These are phyloP conservation scores for Cnemophilus loriae DNA, from an alignment of 2,113 vertebrate genomes.

Conservation along the genomic window DNA sequence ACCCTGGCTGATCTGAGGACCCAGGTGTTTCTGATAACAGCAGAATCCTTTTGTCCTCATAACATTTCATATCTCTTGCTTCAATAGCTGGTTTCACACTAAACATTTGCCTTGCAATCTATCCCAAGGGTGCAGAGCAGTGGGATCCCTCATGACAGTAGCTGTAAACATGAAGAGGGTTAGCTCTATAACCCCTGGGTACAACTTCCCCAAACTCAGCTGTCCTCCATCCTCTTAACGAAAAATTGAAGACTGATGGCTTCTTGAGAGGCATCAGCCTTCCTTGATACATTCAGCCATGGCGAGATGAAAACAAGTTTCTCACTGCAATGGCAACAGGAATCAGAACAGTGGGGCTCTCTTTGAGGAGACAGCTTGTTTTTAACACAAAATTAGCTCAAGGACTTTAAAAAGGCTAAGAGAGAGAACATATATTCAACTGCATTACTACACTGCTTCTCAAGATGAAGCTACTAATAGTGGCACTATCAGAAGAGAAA, in stretches of 20 bases:
- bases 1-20: background rate
- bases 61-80: background rate
- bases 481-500: background rate
- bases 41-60: slow-evolving; percentile 14
- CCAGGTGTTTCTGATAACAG: slow-evolving; percentile 34
- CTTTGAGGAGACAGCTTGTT: background rate
- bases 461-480: background rate
- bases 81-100: background rate
- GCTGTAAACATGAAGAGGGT: background rate
- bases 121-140: background rate
- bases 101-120: background rate
- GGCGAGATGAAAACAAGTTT: background rate
- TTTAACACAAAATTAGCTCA: background rate
- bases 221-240: background rate
- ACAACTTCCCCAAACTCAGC: background rate
- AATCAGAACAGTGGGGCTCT: background rate
- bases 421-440: background rate
- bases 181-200: background rate
- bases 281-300: background rate
- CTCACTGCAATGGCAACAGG: background rate
- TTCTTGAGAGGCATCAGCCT: background rate
- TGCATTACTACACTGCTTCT: background rate
- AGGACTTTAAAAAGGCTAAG: background rate
- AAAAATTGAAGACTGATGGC: background rate
- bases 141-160: background rate